phyloP scores from a whole-genome alignment of 2,797 vertebrate species.

The Pseudochirops corinnae region DNA sequence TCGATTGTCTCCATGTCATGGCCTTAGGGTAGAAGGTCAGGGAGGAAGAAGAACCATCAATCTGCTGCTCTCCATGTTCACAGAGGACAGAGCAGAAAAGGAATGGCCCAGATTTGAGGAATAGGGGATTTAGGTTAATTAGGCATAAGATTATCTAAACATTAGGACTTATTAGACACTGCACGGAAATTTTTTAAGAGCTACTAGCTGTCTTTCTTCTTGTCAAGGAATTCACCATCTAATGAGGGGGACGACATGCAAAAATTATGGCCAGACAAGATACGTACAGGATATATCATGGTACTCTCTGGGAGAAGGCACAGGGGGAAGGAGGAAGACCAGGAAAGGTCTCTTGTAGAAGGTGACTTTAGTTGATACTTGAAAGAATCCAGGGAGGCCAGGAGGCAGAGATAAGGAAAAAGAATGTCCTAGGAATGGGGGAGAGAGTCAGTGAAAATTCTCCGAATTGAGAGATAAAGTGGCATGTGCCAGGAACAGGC shows the following conservation, averaged over 20 bases:
- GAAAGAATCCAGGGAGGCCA: not conserved
- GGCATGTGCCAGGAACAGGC: not conserved
- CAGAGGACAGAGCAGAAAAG: not conserved
- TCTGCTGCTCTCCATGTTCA: no score
- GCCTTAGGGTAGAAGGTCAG: not conserved
- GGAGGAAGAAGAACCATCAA: not conserved
- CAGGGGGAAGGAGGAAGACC: not conserved
- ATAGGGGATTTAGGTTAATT: not conserved
- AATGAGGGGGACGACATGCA: not conserved
- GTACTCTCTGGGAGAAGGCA: not conserved
- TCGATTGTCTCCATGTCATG: not conserved
- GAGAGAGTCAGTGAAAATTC: not conserved
- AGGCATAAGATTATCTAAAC: not conserved
- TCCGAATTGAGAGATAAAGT: not conserved
- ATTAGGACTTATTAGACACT: not conserved
- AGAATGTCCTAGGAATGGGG: not conserved
- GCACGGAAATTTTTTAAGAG: not conserved
- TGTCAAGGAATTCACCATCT: not conserved
- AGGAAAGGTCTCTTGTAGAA: not conserved
- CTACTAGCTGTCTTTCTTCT: not conserved
- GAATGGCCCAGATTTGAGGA: not conserved
- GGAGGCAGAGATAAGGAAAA: not conserved
- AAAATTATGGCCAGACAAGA: not conserved
- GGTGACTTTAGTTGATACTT: not conserved
- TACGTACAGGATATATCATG: not conserved